Evolutionary conservation across 2,797 vertebrate species (phyloP), one percentile per base, ranked within the genome.

Genomic region (Alauda arvensis): DNA sequence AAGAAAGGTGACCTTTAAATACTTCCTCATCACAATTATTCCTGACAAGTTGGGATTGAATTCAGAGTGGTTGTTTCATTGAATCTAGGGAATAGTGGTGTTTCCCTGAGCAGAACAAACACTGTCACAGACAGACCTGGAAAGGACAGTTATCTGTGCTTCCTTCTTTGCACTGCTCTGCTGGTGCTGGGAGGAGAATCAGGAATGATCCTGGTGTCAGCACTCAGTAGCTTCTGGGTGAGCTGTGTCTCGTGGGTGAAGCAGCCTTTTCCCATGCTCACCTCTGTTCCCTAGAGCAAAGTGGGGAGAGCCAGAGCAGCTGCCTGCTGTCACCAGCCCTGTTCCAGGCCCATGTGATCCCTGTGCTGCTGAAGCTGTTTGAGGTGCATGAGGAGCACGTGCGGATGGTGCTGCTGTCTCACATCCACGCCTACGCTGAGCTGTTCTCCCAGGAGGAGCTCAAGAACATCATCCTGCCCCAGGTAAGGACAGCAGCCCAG

Each of bases 301-400:
- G 9, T 34, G 96, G 95, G 39, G 97, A 96, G 48, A 95, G 90
- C 70, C 91, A 95, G 74, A 96, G 96, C 65, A 97, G 97, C 42
- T 97, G 98, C 93, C 97, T 99, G 87, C 98, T 99, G 70, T 98
- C 99, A 0, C 93, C 98, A 76, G 96, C 98, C 39, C 95, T 99
- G 81, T 99, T 99, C 97, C 98, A 97, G 83, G 97, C 98, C 9
- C 97, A 98, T 0, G 98, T 99, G 91, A 97, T 98, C 70, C 98
- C 99, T 8, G 98, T 98, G 95, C 98, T 99, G 61, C 97, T 99
- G 57, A 99, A 97, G 94, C 97, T 99, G 42, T 99, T 98, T 74
- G 98, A 98, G 91, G 98, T 99, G 45, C 99, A 99, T 0, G 99
- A 99, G 95, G 99, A 99, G 68, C 99, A 99, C 0, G 98, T 99